phyloP scores from a whole-genome alignment of 1,140 invertebrate genomes.

The Gryllus bimaculatus region DNA sequence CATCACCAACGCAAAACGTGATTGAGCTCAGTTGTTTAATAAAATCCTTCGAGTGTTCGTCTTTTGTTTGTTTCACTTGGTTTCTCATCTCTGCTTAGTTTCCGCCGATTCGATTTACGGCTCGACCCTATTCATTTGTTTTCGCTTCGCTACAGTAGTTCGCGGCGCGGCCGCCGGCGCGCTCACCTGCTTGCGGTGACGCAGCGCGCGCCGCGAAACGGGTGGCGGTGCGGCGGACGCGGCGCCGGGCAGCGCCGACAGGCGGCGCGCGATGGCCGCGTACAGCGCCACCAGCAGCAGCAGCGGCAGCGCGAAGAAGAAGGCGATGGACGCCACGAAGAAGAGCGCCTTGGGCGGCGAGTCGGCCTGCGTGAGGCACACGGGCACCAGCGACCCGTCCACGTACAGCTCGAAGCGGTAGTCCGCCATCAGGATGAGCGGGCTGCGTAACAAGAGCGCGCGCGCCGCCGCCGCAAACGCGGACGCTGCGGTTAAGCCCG shows the following conservation, averaged over 20 bases:
- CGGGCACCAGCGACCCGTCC: slow-evolving; percentile 33
- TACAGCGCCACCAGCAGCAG: slow-evolving; percentile 66
- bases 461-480: neutral
- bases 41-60: no score
- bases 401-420: slow-evolving; percentile 14
- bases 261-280: slow-evolving; percentile 60
- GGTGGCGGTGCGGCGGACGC: slow-evolving; percentile 37
- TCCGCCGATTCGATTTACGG: no score
- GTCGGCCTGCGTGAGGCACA: slow-evolving; percentile 57
- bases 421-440: slow-evolving; percentile 14
- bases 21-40: no score
- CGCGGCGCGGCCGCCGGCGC: no score
- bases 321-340: slow-evolving; percentile 57
- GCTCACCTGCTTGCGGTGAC: slow-evolving; percentile 48
- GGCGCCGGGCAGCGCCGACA: slow-evolving; percentile 49
- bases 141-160: no score
- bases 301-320: slow-evolving; percentile 69
- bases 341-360: slow-evolving; percentile 58
- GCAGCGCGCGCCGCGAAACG: slow-evolving; percentile 2
- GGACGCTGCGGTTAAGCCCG: no score
- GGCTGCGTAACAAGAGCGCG: neutral
- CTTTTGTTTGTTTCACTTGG: no score
- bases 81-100: no score
- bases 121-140: no score
- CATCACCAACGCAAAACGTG: no score